Evolutionary conservation across 2,113 vertebrate genomes (phyloP), one percentile per base, ranked within the genome.

Genomic region (Eclectus roratus): DNA sequence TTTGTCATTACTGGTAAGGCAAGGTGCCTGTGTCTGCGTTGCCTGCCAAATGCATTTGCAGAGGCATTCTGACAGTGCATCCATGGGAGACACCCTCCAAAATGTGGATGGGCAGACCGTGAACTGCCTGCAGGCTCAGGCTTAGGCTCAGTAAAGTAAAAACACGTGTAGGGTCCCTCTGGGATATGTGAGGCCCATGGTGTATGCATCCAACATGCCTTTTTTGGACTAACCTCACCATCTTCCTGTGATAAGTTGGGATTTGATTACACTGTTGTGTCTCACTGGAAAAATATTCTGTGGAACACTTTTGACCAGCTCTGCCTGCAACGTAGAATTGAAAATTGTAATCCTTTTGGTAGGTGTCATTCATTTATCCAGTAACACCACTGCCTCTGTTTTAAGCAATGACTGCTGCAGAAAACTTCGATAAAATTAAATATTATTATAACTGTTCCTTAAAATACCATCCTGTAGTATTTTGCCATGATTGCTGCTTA

Each of bases 21-120:
- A 52, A 49, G 24, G 39, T 60, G 33, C 5, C 0, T 23, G 5
- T 16, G 28, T 49, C 39, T 19, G 46, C 1, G 0, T 31, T 23
- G 29, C 33, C 27, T 35, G 47, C 27, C 39, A n/a, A 16, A 25
- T 52, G 10, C 33, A 3, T 87, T 50, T 44, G 17, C 43, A 73
- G 28, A 41, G 46, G 31, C 31, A 44, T 10, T 21, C 35, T 37
- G 71, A 5, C 43, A 63, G 41, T 35, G 13, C 35, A 8, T 39
- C 33, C 3, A 0, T 69, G 28, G 53, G 53, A 63, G 17, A 41
- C 29, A 37, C 20, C 13, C 13, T 78, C 41, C 3, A 3, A 46
- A 83, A 61, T 35, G 41, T 28, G 43, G 43, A 12, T 18, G 37
- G 19, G n/a, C 33, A 35, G 25, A 65, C 10, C 0, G 0, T 1